Conservation (phyloP, 1,140 invertebrate genomes). For the Oncopeltus fasciatus region DNA sequence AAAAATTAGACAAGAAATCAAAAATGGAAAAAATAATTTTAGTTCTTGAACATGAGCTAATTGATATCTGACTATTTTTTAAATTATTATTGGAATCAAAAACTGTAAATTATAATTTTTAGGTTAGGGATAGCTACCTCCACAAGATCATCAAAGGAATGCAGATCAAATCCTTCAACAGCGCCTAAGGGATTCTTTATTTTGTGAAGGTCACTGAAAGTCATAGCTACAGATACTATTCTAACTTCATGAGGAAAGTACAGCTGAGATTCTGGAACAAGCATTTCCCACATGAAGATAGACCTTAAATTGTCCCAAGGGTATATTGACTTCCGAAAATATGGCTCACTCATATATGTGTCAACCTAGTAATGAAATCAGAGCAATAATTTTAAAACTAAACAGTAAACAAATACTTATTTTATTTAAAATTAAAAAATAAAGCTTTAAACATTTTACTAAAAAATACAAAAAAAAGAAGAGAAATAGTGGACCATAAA, state of each 20-base stretch:
- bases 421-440: too few relatives aligned
- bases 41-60: too few relatives aligned
- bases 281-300: conserved; percentile 38
- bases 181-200: conserved; percentile 64
- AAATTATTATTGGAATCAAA: too few relatives aligned
- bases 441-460: too few relatives aligned
- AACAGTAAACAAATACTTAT: too few relatives aligned
- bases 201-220: conserved; percentile 85
- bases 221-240: conserved; percentile 61
- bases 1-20: too few relatives aligned
- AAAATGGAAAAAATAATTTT: too few relatives aligned
- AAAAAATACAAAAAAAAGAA: too few relatives aligned
- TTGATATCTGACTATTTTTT: too few relatives aligned
- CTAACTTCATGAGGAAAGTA: conserved; percentile 34
- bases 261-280: background rate
- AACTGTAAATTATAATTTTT: background rate
- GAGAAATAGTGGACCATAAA: too few relatives aligned
- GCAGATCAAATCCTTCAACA: conserved; percentile 76
- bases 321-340: conserved; percentile 60
- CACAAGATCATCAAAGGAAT: conserved; percentile 73
- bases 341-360: conserved; percentile 75
- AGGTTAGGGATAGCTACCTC: conserved; percentile 39
- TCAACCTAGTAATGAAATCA: too few relatives aligned
- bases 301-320: conserved; percentile 85
- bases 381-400: too few relatives aligned